Evolutionary conservation across 2,888 invertebrate species (phyloP).

Genomic region (Ennomos erosarius): DNA sequence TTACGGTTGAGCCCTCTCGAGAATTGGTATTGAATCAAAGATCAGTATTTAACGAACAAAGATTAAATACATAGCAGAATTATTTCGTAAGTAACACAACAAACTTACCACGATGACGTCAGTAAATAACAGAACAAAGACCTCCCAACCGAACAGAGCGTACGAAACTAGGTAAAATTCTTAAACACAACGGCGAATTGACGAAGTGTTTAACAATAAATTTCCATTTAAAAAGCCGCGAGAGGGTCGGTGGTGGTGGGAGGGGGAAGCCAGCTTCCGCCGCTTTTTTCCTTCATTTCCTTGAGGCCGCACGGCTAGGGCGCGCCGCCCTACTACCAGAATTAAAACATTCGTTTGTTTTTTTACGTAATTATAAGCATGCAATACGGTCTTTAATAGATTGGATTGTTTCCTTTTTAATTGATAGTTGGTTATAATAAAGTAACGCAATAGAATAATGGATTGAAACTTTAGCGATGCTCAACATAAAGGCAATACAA

Average conservation of each 20-base stretch:
- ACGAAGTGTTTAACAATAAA: conserved; percentile 85
- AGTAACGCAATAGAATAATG: conserved; percentile 16
- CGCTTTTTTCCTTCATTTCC: conserved; percentile 85
- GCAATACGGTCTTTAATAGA: conserved; percentile 43
- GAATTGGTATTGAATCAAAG: too few relatives aligned
- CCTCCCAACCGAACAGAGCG: conserved; percentile 43
- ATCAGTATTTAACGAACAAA: too few relatives aligned
- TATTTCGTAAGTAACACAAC: neutral
- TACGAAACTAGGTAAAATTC: conserved; percentile 67
- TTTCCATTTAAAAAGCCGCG: conserved; percentile 85
- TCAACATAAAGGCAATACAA: neutral
- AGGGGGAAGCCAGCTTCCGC: conserved; percentile 70
- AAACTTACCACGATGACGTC: conserved; percentile 34
- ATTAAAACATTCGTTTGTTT: conserved; percentile 76
- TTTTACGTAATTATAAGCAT: conserved; percentile 53
- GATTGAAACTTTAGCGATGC: neutral
- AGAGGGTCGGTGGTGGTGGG: conserved; percentile 53
- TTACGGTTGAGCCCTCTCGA: conserved; percentile 26
- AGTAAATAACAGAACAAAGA: conserved; percentile 40
- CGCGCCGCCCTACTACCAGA: conserved; percentile 66
- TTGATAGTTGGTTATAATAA: conserved; percentile 32
- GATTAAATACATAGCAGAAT: too few relatives aligned
- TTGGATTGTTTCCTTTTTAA: conserved; percentile 31
- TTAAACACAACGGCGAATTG: conserved; percentile 71
- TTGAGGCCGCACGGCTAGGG: conserved; percentile 76